Base-by-base conservation (phyloP, 2,113 vertebrate genomes). In the Mustela nigripes region DNA sequence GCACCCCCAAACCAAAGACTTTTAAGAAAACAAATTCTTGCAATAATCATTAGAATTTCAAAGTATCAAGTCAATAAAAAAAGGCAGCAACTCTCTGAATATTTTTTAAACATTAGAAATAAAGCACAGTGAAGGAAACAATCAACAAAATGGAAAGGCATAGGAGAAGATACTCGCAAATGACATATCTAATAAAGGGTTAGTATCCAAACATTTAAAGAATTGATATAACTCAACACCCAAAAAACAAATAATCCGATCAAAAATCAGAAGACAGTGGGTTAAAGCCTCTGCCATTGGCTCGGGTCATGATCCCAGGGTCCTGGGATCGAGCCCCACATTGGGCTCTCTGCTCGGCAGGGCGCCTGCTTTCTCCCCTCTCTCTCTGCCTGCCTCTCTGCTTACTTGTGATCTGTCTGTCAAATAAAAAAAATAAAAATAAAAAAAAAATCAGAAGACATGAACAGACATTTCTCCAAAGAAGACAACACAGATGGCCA, bases 11-110 rank as follows among this genome's bases (percentile, higher is more conserved):
- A 91, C 28, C 63, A 96, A 94, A 81, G 58, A 88, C 91, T 91
- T 96, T 89, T 92, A 89, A 95, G 71, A 91, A 93, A 90, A 90
- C 60, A 14, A 93, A 81, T 76, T 96, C 16, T 89, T 93, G 10
- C 2, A 87, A 78, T 80, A 94, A 91, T 89, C n/a, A 58, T 16
- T 80, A 88, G 31, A 84, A 71, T 83, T 85, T 56, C 56, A 81
- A 92, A 88, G 31, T 65, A 92, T 71, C 26, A 58, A 15, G 19
- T 42, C 45, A 56, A 78, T 45, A 89, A 7, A 85, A 85, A 89
- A 93, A 89, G 45, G n/a, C 11, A 65, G 36, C 3, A 83, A 21
- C 83, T 11, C 28, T 81, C 88, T 60, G n/a, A 94, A 71, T 28
- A 19, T 79, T 95, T 96, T 91, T 90, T 4, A 60, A 93, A 89